A percentile compares a stretch with the other conserved stretches of the same genome.
Evolutionary conservation across 1,140 invertebrate genomes (phyloP).

Genomic region (Drosophila nasuta): DNA sequence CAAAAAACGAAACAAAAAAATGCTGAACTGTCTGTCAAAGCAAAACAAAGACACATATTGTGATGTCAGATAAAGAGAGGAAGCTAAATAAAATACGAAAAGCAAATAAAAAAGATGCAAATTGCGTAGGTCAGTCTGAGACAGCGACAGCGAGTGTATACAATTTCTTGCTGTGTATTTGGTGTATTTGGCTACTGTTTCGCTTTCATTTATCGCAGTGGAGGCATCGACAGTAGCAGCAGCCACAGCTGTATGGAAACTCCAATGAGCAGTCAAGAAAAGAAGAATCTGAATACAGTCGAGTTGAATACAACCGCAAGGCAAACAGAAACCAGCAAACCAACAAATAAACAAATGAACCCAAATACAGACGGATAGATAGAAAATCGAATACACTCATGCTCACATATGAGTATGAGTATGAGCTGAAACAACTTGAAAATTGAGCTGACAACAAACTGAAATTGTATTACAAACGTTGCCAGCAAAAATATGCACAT

Average conservation of each 20-base stretch:
- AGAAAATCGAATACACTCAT: conserved; percentile 24
- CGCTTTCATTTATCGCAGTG: conserved; percentile 49
- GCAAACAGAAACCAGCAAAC: conserved; percentile 52
- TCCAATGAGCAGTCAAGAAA: conserved; percentile 40
- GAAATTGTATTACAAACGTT: conserved; percentile 77
- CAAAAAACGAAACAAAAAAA: not conserved
- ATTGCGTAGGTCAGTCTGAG: conserved; percentile 45
- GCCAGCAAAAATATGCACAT: conserved; percentile 70
- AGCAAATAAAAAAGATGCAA: conserved; percentile 37
- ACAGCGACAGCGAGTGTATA: not conserved
- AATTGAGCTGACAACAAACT: conserved; percentile 80
- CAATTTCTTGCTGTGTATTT: conserved; percentile 59
- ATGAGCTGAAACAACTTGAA: conserved; percentile 70
- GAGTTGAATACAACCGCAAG: conserved; percentile 43
- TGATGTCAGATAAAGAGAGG: conserved; percentile 3
- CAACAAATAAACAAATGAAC: conserved; percentile 60
- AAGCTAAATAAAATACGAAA: conserved; percentile 2
- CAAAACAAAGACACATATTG: conserved; percentile 34
- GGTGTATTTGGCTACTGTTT: conserved; percentile 26
- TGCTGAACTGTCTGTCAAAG: not conserved
- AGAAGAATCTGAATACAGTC: conserved; percentile 66
- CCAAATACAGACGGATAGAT: conserved; percentile 39
- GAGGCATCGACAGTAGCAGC: conserved; percentile 38
- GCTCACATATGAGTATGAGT: conserved; percentile 7
- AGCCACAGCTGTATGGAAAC: conserved; percentile 49